These are phyloP conservation scores for Gymnosoma rotundatum DNA, from an alignment of 2,888 invertebrate genomes.

Conservation along the genomic window DNA sequence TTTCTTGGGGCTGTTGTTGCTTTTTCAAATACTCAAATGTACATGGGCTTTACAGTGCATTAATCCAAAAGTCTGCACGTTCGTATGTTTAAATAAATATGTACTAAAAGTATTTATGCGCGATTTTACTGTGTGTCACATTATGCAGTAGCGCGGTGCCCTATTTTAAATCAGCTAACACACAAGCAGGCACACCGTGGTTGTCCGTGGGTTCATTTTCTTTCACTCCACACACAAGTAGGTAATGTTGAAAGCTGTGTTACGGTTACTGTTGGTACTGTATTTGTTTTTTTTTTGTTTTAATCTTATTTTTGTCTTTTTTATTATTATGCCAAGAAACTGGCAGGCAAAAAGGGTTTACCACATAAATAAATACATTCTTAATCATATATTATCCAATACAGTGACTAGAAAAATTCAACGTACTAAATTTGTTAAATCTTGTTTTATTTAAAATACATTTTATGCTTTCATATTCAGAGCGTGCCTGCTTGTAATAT, in stretches of 20 bases:
- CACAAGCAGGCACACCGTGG: constrained; percentile 31
- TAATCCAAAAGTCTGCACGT: constrained; percentile 28
- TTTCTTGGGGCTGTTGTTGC: constrained; percentile 11
- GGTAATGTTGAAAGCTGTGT: constrained; percentile 49
- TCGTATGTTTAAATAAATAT: neutral
- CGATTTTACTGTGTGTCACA: constrained; percentile 63
- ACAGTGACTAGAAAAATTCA: constrained; percentile 43
- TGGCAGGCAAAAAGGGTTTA: constrained; percentile 61
- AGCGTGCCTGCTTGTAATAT: no score
- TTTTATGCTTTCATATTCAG: no score
- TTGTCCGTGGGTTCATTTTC: constrained; percentile 40
- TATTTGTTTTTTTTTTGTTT: constrained; percentile 17
- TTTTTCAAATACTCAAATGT: constrained; percentile 30
- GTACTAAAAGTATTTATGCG: constrained; percentile 41
- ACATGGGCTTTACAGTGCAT: constrained; percentile 32
- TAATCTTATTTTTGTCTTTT: constrained; percentile 3
- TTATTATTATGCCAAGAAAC: constrained; percentile 62
- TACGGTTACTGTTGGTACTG: constrained; percentile 64
- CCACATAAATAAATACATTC: constrained; percentile 69
- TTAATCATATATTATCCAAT: constrained; percentile 59
- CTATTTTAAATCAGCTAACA: constrained; percentile 69
- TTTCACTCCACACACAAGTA: constrained; percentile 23
- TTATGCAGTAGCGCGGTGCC: constrained; percentile 69
- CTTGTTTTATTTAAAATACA: no score
- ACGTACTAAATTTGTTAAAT: neutral